phyloP scores from a whole-genome alignment of 2,797 vertebrate species.

The Paedocypris micromegethes region DNA sequence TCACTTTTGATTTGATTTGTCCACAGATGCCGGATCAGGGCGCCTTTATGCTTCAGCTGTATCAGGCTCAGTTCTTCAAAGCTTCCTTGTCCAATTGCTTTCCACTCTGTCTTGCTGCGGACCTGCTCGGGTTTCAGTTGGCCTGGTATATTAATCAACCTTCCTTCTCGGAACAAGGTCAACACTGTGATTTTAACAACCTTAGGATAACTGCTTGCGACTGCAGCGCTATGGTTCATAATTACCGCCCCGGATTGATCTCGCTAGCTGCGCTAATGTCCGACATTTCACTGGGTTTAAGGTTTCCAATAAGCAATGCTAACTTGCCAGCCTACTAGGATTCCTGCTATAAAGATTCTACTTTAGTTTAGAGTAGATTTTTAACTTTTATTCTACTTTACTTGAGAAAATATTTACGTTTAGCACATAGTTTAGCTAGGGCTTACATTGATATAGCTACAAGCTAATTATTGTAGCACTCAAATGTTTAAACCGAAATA shows the following conservation, averaged over 20 bases:
- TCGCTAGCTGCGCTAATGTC: background rate
- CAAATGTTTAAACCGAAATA: no score
- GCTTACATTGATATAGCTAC: no score
- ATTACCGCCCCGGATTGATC: slow-evolving; percentile 16
- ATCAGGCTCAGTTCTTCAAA: slow-evolving; percentile 50
- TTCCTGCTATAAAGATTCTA: no score
- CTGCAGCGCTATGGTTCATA: slow-evolving; percentile 13
- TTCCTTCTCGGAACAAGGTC: slow-evolving; percentile 30
- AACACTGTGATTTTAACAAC: slow-evolving; percentile 28
- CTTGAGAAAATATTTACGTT: no score
- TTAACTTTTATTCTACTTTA: no score
- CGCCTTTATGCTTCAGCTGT: slow-evolving; percentile 46
- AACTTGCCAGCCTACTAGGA: no score
- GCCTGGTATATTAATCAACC: slow-evolving; percentile 25
- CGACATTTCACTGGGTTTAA: background rate
- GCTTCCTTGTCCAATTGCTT: slow-evolving; percentile 29
- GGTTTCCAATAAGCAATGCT: no score
- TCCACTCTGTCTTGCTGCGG: slow-evolving; percentile 23
- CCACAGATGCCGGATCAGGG: slow-evolving; percentile 31
- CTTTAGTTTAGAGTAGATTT: no score
- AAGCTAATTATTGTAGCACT: no score
- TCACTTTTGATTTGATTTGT: slow-evolving; percentile 47
- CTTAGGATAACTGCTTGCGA: slow-evolving; percentile 15
- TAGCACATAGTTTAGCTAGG: no score
- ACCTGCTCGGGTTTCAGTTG: slow-evolving; percentile 32